These are phyloP conservation scores for Tortricodes alternella DNA, from an alignment of 2,888 invertebrate species.

Conservation along the genomic window DNA sequence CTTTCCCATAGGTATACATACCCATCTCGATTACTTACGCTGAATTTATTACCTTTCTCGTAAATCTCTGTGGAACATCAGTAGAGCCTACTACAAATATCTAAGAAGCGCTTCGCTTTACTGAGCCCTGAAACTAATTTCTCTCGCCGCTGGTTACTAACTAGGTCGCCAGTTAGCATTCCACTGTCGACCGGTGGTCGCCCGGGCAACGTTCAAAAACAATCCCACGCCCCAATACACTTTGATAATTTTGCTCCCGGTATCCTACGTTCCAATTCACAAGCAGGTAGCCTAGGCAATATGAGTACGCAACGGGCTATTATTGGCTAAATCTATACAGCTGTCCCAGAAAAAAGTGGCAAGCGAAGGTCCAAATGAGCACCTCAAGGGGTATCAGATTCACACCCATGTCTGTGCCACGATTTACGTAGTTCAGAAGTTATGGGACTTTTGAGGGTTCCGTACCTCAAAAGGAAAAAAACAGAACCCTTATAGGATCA, in stretches of 20 bases:
- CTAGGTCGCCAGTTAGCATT: slow-evolving; percentile 50
- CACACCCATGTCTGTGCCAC: too few species aligned
- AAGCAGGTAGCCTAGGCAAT: slow-evolving; percentile 48
- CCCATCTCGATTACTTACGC: not conserved
- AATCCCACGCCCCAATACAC: slow-evolving; percentile 71
- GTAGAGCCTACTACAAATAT: slow-evolving; percentile 2
- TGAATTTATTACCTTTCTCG: not conserved
- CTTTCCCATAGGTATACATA: not conserved
- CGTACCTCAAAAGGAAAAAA: too few species aligned
- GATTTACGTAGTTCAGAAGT: too few species aligned
- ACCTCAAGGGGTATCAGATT: too few species aligned
- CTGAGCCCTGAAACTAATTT: slow-evolving; percentile 10
- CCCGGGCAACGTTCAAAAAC: slow-evolving; percentile 60
- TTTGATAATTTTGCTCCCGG: slow-evolving; percentile 63
- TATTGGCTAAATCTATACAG: not conserved
- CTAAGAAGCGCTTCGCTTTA: not conserved
- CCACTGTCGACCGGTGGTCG: slow-evolving; percentile 38
- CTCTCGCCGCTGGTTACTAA: slow-evolving; percentile 28
- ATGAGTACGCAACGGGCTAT: not conserved
- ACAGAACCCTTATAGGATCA: too few species aligned
- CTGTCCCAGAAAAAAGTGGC: too few species aligned
- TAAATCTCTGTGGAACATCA: not conserved
- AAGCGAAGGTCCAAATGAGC: too few species aligned
- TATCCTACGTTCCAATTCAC: slow-evolving; percentile 54
- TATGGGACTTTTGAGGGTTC: too few species aligned